Evolutionary conservation across 2,888 invertebrate genomes (phyloP).

Genomic region (Nomada fucata): DNA sequence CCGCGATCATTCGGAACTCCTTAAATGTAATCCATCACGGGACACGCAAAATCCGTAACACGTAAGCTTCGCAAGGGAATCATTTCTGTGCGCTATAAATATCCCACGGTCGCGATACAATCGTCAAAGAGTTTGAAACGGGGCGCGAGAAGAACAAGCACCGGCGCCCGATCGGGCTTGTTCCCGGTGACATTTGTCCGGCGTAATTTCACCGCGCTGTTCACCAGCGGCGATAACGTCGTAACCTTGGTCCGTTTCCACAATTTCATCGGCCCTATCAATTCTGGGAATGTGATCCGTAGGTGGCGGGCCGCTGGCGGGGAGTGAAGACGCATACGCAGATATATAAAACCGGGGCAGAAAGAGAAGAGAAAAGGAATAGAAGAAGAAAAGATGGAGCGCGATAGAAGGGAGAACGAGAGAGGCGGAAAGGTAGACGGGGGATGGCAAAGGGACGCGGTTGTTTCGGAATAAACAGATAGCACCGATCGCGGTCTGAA

Average conservation of each 20-base stretch:
- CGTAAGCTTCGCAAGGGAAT: constrained; percentile 13
- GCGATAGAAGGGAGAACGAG: constrained; percentile 35
- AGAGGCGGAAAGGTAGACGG: constrained; percentile 41
- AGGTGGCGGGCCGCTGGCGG: constrained; percentile 32
- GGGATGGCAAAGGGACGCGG: constrained; percentile 67
- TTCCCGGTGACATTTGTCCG: neutral
- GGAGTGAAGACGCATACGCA: constrained; percentile 44
- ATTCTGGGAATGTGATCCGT: constrained; percentile 78
- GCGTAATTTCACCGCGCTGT: neutral
- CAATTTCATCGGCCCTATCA: constrained; percentile 76
- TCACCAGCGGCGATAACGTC: constrained; percentile 5
- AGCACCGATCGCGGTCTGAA: constrained; percentile 80
- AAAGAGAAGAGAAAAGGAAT: neutral
- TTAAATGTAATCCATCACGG: constrained; percentile 14
- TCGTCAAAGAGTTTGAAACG: neutral
- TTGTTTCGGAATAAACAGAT: constrained; percentile 83
- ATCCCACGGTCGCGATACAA: neutral
- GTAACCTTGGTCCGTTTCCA: constrained; percentile 36
- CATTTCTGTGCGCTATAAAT: constrained; percentile 6
- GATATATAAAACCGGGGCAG: constrained; percentile 50
- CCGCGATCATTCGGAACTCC: constrained; percentile 10
- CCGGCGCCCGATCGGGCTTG: neutral
- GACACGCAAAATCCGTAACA: constrained; percentile 1
- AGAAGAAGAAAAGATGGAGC: neutral
- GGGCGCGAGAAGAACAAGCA: neutral